phyloP scores from a whole-genome alignment of 2,797 vertebrate species.

The Podargus strigoides region DNA sequence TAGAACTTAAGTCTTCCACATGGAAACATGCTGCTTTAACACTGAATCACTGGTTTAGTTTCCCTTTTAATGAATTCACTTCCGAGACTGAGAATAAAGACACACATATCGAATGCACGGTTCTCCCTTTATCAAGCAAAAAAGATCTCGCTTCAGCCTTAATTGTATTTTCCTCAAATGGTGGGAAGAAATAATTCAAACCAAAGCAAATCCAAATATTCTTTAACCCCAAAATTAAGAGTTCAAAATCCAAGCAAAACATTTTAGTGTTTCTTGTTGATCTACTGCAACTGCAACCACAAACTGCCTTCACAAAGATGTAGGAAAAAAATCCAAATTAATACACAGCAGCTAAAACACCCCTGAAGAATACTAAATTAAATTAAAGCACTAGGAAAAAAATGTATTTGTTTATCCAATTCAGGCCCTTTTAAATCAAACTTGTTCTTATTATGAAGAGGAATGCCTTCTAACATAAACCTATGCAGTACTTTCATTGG shows the following conservation, averaged over 20 bases:
- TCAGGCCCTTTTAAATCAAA: background rate
- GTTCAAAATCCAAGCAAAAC: background rate
- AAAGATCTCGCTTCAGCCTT: background rate
- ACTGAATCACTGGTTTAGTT: background rate
- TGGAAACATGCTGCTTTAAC: background rate
- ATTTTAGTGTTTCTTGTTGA: background rate
- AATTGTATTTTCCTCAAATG: background rate
- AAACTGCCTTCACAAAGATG: background rate
- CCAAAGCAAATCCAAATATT: background rate
- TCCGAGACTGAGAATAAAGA: slow-evolving; percentile 14
- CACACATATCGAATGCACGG: background rate
- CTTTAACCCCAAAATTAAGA: background rate
- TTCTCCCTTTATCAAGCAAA: slow-evolving; percentile 3
- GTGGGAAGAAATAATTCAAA: slow-evolving; percentile 4
- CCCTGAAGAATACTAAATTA: background rate
- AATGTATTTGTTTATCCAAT: background rate
- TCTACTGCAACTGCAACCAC: background rate
- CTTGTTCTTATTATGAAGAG: background rate
- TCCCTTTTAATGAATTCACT: background rate
- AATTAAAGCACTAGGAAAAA: background rate
- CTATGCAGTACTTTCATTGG: background rate
- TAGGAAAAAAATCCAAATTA: background rate
- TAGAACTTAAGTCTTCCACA: background rate
- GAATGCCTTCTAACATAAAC: background rate
- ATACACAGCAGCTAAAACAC: background rate